Evolutionary conservation across 2,888 invertebrate species (phyloP).

Genomic region (Dynastes grantii): DNA sequence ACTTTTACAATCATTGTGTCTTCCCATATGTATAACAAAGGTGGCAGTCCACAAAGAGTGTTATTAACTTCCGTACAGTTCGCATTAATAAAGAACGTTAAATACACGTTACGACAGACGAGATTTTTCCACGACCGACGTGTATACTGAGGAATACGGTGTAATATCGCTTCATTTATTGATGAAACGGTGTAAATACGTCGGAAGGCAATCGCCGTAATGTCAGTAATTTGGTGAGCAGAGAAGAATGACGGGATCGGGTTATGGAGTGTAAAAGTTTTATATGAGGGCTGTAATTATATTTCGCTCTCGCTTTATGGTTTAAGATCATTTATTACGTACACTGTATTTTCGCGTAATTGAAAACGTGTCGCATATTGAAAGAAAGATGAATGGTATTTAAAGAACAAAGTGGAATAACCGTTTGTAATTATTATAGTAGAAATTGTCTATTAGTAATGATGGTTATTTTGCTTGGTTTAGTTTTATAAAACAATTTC

Average conservation of each 20-base stretch:
- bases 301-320: background rate
- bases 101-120: no score
- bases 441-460: no score
- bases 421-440: background rate
- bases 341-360: background rate
- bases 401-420: background rate
- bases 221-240: conserved; percentile 6
- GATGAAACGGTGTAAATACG: conserved; percentile 12
- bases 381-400: background rate
- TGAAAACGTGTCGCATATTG: background rate
- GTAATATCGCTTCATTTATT: conserved; percentile 6
- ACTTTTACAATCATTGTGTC: no score
- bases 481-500: background rate
- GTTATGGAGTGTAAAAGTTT: conserved; percentile 16
- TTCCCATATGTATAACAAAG: no score
- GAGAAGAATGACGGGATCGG: conserved; percentile 2
- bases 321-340: background rate
- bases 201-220: conserved; percentile 17
- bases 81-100: no score
- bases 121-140: no score
- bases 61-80: no score
- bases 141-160: background rate
- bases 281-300: background rate
- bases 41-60: no score
- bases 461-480: background rate